A percentile compares a stretch with the other conserved stretches of the same genome.
These are phyloP conservation scores for Epinephelus lanceolatus DNA, from an alignment of 2,113 vertebrate genomes.

Conservation along the genomic window DNA sequence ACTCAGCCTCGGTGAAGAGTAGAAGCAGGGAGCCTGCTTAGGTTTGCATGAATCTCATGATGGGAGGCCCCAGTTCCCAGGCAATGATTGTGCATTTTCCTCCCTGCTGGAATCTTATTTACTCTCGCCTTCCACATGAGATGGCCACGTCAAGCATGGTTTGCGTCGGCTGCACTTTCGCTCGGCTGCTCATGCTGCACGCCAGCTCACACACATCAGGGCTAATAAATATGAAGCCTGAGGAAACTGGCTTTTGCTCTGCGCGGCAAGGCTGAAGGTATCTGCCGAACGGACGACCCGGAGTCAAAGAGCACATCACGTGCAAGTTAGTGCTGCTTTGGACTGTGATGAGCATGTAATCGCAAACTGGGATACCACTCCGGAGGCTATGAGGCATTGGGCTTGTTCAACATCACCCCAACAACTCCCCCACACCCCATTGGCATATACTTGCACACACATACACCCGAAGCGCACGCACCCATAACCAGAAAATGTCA, in stretches of 20 bases:
- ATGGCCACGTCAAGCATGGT: conserved; percentile 79
- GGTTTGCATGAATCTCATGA: conserved; percentile 64
- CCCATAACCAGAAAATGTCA: conserved; percentile 59
- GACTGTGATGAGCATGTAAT: conserved; percentile 64
- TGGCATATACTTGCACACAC: conserved; percentile 15
- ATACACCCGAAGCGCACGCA: conserved; percentile 10
- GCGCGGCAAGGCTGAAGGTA: conserved; percentile 51
- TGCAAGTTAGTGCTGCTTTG: conserved; percentile 50
- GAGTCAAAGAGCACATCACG: conserved; percentile 53
- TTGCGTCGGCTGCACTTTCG: conserved; percentile 73
- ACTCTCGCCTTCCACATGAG: conserved; percentile 82
- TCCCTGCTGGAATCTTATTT: conserved; percentile 78
- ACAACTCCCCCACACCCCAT: background rate
- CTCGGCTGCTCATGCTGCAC: conserved; percentile 65
- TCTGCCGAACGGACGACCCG: conserved; percentile 51
- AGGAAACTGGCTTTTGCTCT: conserved; percentile 55
- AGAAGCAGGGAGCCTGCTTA: conserved; percentile 46
- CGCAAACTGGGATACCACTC: conserved; percentile 46
- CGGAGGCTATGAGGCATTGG: conserved; percentile 25
- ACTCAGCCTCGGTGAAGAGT: conserved; percentile 38
- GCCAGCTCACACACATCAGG: conserved; percentile 73
- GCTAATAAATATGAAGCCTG: conserved; percentile 74
- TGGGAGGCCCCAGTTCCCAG: conserved; percentile 61
- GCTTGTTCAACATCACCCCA: conserved; percentile 23
- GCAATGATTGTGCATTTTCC: conserved; percentile 78